Evolutionary conservation across 2,888 invertebrate genomes (phyloP).

Genomic region (Gastracanthus pulcherrimus): DNA sequence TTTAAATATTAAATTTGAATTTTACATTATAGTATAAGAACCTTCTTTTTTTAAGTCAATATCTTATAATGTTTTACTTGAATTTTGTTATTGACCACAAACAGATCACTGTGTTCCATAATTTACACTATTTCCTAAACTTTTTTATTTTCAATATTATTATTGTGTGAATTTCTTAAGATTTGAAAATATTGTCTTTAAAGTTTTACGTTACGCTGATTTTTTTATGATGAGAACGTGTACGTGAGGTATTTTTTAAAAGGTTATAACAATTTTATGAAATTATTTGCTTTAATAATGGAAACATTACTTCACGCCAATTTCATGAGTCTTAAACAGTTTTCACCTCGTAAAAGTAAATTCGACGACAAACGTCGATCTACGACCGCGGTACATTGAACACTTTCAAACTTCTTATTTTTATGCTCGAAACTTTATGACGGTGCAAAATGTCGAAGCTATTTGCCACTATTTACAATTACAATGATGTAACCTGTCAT

Average conservation of each 20-base stretch:
- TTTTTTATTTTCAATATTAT: no score
- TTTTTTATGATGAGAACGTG: background rate
- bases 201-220: no score
- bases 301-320: background rate
- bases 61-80: no score
- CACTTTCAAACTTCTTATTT: slow-evolving; percentile 14
- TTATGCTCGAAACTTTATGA: slow-evolving; percentile 30
- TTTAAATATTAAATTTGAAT: no score
- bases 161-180: no score
- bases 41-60: no score
- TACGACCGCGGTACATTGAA: background rate
- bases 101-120: no score
- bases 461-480: slow-evolving; percentile 20
- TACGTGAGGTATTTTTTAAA: background rate
- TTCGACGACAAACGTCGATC: slow-evolving; percentile 15
- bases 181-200: no score
- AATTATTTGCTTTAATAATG: slow-evolving; percentile 25
- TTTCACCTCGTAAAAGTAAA: slow-evolving; percentile 46
- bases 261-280: no score
- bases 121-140: no score
- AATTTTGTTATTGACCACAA: no score
- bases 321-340: slow-evolving; percentile 16
- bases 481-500: slow-evolving; percentile 8
- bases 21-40: no score
- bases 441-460: background rate